These are phyloP conservation scores for Seira sanloemensis DNA, from an alignment of 2,888 invertebrate species.

Conservation along the genomic window DNA sequence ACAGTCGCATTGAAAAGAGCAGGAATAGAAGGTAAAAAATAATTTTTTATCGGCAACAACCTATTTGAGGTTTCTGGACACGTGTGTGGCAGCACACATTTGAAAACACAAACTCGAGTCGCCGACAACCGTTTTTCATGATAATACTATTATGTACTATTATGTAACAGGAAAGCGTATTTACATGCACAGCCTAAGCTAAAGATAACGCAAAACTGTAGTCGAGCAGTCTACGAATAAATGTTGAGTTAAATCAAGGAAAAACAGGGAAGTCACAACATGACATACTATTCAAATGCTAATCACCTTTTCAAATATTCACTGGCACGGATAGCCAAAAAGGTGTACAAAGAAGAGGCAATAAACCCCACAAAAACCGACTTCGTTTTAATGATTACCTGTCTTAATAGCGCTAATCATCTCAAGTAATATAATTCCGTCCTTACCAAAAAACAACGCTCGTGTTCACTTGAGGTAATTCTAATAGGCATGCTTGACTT, in stretches of 20 bases:
- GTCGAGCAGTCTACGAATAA: slow-evolving; percentile 52
- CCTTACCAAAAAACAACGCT: too few species aligned
- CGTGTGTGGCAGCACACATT: slow-evolving; percentile 28
- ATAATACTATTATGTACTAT: too few species aligned
- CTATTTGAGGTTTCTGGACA: slow-evolving; percentile 46
- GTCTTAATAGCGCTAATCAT: slow-evolving; percentile 52
- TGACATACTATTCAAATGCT: slow-evolving; percentile 27
- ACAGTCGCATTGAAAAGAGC: neutral
- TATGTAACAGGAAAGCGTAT: slow-evolving; percentile 38
- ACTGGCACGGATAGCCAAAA: slow-evolving; percentile 35
- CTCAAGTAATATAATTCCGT: too few species aligned
- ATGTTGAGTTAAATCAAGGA: too few species aligned
- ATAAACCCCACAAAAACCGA: slow-evolving; percentile 9
- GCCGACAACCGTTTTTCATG: slow-evolving; percentile 24
- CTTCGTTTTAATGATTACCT: slow-evolving; percentile 44
- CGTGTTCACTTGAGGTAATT: too few species aligned
- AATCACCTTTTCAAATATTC: slow-evolving; percentile 41
- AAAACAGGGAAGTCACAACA: too few species aligned
- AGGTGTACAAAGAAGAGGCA: neutral
- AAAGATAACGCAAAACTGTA: neutral
- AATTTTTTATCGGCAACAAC: neutral
- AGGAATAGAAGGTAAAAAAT: neutral
- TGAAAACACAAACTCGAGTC: neutral
- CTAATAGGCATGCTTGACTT: too few species aligned
- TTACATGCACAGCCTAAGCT: slow-evolving; percentile 29